phyloP scores from a whole-genome alignment of 2,113 vertebrate genomes.

The Porphyrio hochstetteri region DNA sequence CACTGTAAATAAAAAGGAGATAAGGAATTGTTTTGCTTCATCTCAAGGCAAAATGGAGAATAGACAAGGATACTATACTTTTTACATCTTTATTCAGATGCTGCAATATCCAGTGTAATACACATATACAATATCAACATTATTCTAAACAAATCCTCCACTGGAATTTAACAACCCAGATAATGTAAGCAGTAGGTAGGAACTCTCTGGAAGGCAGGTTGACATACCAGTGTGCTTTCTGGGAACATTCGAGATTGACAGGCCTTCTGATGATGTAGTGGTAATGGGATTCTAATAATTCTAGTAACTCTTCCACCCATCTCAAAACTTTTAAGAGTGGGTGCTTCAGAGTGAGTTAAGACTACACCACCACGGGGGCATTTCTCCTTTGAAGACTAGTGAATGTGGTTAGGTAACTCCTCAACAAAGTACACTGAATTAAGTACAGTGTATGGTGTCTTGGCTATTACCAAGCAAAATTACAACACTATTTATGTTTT shows the following conservation, averaged over 20 bases:
- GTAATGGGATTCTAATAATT: neutral
- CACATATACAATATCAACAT: neutral
- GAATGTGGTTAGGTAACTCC: neutral
- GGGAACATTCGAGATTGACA: accelerated
- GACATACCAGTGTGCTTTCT: neutral
- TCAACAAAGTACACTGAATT: neutral
- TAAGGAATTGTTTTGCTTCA: neutral
- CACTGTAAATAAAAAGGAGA: neutral
- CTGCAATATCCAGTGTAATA: neutral
- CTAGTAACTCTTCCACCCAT: neutral
- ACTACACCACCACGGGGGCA: neutral
- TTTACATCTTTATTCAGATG: neutral
- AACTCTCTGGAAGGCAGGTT: neutral
- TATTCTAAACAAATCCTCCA: neutral
- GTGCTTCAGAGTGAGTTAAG: neutral
- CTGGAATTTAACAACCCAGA: neutral
- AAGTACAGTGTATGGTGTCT: neutral
- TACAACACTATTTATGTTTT: neutral
- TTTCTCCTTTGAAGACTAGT: neutral
- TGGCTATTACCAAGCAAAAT: neutral
- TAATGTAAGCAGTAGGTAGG: neutral
- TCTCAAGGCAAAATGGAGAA: neutral
- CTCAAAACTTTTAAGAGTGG: neutral
- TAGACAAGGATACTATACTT: neutral
- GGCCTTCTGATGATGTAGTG: neutral